These are phyloP conservation scores for Morpho achilles DNA, from an alignment of 2,888 invertebrate genomes.

Conservation along the genomic window DNA sequence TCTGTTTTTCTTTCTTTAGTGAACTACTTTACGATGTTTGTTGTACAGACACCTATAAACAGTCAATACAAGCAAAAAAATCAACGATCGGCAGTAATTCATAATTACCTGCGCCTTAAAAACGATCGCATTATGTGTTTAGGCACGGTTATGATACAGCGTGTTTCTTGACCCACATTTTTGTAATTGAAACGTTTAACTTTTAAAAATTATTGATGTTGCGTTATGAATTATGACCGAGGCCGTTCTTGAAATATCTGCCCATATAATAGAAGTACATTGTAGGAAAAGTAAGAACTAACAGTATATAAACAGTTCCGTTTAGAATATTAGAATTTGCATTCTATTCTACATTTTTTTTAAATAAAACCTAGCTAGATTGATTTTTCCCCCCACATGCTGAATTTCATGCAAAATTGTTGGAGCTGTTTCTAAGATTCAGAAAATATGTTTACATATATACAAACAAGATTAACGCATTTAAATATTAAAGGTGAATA, in stretches of 20 bases:
- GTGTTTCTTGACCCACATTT: constrained; percentile 37
- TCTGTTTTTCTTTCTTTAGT: neutral
- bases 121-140: constrained; percentile 6
- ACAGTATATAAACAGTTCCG: no score
- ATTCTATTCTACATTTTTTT: no score
- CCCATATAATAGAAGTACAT: no score
- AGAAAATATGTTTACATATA: no score
- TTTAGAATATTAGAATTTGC: no score
- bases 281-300: no score
- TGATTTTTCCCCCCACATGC: no score
- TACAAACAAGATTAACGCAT: no score
- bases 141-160: constrained; percentile 22
- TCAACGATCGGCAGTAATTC: neutral
- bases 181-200: constrained; percentile 37
- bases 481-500: no score
- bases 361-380: no score
- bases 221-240: constrained; percentile 41
- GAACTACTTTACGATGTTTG: neutral
- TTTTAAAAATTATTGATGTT: constrained; percentile 39
- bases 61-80: neutral
- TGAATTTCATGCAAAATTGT: no score
- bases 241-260: constrained; percentile 35
- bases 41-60: neutral
- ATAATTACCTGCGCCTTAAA: constrained; percentile 6
- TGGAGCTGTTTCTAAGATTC: no score